A percentile compares a stretch with the other conserved stretches of the same genome.
Conservation (phyloP, 2,113 vertebrate genomes). For the Corythaixoides concolor region DNA sequence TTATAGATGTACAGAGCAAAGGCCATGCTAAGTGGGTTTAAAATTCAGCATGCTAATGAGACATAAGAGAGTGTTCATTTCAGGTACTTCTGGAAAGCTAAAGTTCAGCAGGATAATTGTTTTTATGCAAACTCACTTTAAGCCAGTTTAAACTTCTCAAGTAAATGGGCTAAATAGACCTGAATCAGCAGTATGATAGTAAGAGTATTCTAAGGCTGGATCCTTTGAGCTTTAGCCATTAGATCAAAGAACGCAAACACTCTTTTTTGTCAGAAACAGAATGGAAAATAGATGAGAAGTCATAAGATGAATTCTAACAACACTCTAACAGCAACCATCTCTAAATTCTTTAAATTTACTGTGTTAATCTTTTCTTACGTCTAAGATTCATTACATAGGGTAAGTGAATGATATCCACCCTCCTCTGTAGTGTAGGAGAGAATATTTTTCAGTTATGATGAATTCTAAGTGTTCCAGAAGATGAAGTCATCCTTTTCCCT, state of each 20-base stretch:
- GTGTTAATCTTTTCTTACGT: neutral
- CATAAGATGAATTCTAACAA: neutral
- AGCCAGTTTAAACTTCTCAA: neutral
- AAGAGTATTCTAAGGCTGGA: neutral
- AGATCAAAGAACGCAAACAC: neutral
- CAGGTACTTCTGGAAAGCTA: neutral
- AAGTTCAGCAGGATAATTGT: neutral
- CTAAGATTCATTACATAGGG: neutral
- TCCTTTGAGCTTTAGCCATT: neutral
- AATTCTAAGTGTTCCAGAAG: neutral
- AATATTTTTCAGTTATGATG: neutral
- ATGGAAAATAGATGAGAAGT: neutral
- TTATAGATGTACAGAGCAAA: neutral
- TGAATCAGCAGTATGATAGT: neutral
- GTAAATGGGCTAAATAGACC: neutral
- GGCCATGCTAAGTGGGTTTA: neutral
- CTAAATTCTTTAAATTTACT: neutral
- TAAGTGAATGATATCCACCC: neutral
- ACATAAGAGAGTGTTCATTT: neutral
- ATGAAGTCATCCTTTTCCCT: neutral
- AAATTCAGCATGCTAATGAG: neutral
- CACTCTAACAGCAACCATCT: neutral
- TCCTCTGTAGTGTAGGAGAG: neutral
- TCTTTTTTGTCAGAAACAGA: neutral
- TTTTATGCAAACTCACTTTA: neutral